Base-by-base conservation (phyloP, 2,113 vertebrate genomes). In the Tylochromis polylepis region DNA sequence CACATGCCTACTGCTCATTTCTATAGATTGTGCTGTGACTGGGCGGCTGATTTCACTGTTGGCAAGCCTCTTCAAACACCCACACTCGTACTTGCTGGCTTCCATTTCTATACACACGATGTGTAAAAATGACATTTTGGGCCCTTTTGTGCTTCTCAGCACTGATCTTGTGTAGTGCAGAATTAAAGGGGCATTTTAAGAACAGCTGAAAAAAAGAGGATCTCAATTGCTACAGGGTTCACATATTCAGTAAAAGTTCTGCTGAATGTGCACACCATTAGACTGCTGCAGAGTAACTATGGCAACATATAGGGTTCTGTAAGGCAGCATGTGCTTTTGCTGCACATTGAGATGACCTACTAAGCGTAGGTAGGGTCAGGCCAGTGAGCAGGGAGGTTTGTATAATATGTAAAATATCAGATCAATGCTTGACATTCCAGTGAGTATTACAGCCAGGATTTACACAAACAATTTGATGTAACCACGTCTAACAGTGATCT, bases 301-400 rank as follows among this genome's bases (percentile, higher is more conserved):
- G 91, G 94, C 79, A 95, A 95, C 94, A 87, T 85, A 88, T 85
- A 86, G 43, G 88, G 22, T 83, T 77, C 84, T 81, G 46, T 83
- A 81, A 89, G 67, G 59, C 65, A 80, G 46, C 79, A 62, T 55
- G 58, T 91, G 88, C 70, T 65, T 88, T 43, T 53, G 59, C 88
- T 70, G 88, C 89, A 85, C 22, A 12, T 77, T 85, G 72, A 85
- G 88, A 87, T 93, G 85, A 91, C 84, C 53, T 88, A 87, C 87
- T 84, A 46, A 79, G 93, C 58, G 91, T 92, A 87, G 92, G 94
- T 29, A 77, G 90, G 83, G 88, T 92, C 85, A 85, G 38, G 83
- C 14, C 62, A 81, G 18, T 53, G 49, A 49, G 20, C 80, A 38
- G 11, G 10, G 62, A 55, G 58, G 46, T 55, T 82, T 62, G 10